Evolutionary conservation across 2,797 vertebrate genomes (phyloP).

Genomic region (Melopsittacus undulatus): DNA sequence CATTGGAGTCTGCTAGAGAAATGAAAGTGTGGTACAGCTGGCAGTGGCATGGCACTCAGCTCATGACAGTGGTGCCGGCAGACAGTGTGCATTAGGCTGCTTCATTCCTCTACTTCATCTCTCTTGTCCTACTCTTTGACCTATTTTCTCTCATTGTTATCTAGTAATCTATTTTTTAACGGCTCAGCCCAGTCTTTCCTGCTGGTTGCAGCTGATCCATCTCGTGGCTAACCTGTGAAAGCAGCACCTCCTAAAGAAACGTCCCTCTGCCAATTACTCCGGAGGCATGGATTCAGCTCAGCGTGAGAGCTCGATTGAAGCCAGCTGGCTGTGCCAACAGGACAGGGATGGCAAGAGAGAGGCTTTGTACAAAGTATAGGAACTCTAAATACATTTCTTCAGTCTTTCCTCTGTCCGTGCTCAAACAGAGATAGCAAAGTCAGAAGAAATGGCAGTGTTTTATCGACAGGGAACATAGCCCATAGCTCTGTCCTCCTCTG

Average conservation of each 20-base stretch:
- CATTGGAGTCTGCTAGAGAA: background rate
- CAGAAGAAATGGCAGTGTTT: background rate
- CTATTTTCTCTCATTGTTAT: constrained; percentile 55
- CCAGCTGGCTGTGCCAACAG: constrained; percentile 29
- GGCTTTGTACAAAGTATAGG: background rate
- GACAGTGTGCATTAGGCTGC: background rate
- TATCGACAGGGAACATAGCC: background rate
- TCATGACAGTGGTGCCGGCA: accelerated
- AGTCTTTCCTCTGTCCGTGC: background rate
- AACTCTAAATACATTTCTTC: background rate
- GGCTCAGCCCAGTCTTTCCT: constrained; percentile 9
- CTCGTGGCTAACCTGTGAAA: constrained; percentile 13
- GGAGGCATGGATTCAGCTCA: constrained; percentile 44
- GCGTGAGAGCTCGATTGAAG: constrained; percentile 5
- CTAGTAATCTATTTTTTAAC: constrained; percentile 60
- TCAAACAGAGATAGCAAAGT: background rate
- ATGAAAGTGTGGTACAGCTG: background rate
- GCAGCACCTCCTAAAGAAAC: constrained; percentile 35
- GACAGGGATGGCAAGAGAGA: background rate
- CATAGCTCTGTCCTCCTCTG: background rate
- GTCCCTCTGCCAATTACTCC: constrained; percentile 22
- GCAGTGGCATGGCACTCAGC: background rate
- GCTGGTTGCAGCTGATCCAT: constrained; percentile 45
- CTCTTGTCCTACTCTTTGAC: constrained; percentile 43
- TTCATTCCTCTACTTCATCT: background rate